phyloP scores from a whole-genome alignment of 2,888 invertebrate species.

The Drosophila stalkeri region DNA sequence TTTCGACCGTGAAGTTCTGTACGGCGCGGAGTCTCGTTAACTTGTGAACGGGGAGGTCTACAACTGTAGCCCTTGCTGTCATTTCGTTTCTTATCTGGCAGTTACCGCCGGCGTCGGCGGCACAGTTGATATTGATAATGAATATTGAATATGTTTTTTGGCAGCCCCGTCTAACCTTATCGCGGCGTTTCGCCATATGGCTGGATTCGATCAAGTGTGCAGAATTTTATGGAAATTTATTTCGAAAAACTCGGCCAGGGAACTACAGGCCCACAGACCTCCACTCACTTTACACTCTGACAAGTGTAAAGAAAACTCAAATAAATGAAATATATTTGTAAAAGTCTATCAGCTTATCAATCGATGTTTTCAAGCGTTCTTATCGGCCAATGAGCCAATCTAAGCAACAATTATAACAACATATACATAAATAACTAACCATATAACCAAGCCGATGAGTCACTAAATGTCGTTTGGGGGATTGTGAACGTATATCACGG shows the following conservation, averaged over 20 bases:
- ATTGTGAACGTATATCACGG: neutral
- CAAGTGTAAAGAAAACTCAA: neutral
- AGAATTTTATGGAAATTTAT: neutral
- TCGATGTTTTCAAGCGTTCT: neutral
- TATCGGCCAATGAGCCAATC: constrained; percentile 10
- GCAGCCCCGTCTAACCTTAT: constrained; percentile 46
- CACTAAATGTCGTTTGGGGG: neutral
- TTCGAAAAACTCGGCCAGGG: constrained; percentile 3
- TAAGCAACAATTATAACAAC: neutral
- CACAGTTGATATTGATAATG: constrained; percentile 63
- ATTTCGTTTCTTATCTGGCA: constrained; percentile 62
- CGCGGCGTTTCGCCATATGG: constrained; percentile 27
- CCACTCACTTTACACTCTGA: neutral
- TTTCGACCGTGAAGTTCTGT: constrained; percentile 46
- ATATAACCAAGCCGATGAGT: neutral
- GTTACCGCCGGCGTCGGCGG: constrained; percentile 19
- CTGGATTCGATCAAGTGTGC: constrained; percentile 17
- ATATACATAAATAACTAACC: too few species aligned
- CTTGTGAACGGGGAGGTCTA: constrained; percentile 51
- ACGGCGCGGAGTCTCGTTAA: constrained; percentile 59
- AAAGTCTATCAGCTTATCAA: constrained; percentile 2
- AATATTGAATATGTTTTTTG: constrained; percentile 70
- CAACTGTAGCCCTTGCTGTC: constrained; percentile 36
- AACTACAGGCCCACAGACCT: neutral
- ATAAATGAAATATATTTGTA: neutral